These are phyloP conservation scores for Acinonyx jubatus DNA, from an alignment of 2,113 vertebrate species.

Conservation along the genomic window DNA sequence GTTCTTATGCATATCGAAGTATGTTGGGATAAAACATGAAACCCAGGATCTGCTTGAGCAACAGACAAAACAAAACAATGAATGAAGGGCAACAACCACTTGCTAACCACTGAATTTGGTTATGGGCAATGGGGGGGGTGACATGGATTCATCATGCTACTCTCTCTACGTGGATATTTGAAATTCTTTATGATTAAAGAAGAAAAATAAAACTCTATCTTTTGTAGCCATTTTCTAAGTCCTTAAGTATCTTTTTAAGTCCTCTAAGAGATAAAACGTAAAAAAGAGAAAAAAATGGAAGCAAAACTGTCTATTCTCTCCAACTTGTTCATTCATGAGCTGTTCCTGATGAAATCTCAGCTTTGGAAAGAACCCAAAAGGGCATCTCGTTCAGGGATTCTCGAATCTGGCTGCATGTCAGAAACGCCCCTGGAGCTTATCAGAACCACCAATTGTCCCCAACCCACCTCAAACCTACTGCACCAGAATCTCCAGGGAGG, in stretches of 20 bases:
- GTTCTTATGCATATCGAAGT: neutral
- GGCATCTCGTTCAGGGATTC: neutral
- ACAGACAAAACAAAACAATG: neutral
- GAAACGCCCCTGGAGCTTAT: neutral
- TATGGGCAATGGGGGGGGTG: accelerated
- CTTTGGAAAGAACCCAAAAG: neutral
- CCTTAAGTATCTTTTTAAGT: neutral
- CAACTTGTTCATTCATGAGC: neutral
- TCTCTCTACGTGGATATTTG: neutral
- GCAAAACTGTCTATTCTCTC: neutral
- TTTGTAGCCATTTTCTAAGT: neutral
- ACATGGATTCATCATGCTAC: accelerated
- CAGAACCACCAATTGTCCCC: neutral
- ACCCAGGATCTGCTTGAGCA: neutral
- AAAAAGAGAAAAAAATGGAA: neutral
- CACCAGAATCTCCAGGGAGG: neutral
- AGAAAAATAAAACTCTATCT: neutral
- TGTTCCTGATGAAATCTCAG: slow-evolving; percentile 4
- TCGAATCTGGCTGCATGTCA: neutral
- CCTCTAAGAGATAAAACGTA: neutral
- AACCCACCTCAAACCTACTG: neutral
- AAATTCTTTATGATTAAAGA: neutral
- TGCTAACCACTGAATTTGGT: neutral
- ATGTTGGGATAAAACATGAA: neutral
- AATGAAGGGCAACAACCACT: neutral